Evolutionary conservation across 2,888 invertebrate species (phyloP), one percentile per base, ranked within the genome.

Genomic region (Apamea sordens): DNA sequence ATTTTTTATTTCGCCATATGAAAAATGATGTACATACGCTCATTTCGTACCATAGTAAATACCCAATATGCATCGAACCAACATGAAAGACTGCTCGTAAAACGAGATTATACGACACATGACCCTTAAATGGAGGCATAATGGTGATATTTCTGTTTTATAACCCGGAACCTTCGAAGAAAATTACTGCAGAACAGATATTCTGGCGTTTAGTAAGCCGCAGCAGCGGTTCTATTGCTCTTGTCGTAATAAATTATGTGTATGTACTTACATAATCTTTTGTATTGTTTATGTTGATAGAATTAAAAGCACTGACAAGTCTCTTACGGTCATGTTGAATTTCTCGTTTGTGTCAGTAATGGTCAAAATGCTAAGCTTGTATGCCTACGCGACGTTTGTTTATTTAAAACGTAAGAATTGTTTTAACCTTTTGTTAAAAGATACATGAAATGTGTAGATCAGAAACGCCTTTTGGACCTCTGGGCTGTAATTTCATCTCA

Each of bases 1-100:
- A 92, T 91, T 93, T 94, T 93, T 93, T 93, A 93, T 89, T 83
- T 86, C 76, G 85, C 88, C 71, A 79, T 91, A 93, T 93, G 92
- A 93, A 92, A 92, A 90, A 92, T 91, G 87, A 91, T 86, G 90
- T 88, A 86, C n/a, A n/a, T 79, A 82, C 85, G 88, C 77, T 59
- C 78, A 61, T 83, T 72, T 68, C 61, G 63, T 50, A 41, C 56
- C 56, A n/a, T 24, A 83, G 76, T 82, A 85, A 86, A 83, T 79
- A 81, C 73, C 80, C 68, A 88, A 85, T 87, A 80, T 86, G 82
- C 84, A 85, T 82, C 65, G 80, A 83, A 79, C 79, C 70, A 65
- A 84, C 86, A 85, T 89, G 81, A 90, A 87, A 90, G 80, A 73
- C 77, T 84, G 82, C 77, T 87, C 90, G 87, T 90, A 91, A 91